These are phyloP conservation scores for Pachypeltis micranthus DNA, from an alignment of 1,140 invertebrate genomes.

Conservation along the genomic window DNA sequence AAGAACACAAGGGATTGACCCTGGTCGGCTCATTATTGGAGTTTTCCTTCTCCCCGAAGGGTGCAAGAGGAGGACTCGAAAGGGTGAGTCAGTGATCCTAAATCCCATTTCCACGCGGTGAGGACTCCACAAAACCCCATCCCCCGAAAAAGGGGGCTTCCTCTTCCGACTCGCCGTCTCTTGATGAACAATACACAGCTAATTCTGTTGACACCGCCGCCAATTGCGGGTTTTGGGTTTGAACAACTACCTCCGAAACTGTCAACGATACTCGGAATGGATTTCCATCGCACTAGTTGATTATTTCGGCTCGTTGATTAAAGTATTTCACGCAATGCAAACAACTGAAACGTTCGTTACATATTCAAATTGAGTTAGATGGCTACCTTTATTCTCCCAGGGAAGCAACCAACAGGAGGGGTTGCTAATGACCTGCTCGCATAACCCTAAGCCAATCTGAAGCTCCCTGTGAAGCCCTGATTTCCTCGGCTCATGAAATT, in stretches of 20 bases:
- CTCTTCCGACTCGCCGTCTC: neutral
- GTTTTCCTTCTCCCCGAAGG: neutral
- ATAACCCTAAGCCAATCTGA: slow-evolving; percentile 4
- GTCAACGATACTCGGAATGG: neutral
- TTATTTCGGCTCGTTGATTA: slow-evolving; percentile 5
- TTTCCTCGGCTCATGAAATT: neutral
- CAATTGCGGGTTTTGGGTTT: too few species aligned
- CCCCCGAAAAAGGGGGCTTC: too few species aligned
- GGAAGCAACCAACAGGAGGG: neutral
- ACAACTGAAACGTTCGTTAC: slow-evolving; percentile 8
- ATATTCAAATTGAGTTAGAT: slow-evolving; percentile 10
- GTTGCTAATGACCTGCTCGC: neutral
- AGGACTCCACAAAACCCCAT: neutral
- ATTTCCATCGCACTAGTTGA: neutral
- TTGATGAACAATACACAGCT: slow-evolving; percentile 8
- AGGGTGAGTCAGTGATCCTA: slow-evolving; percentile 1
- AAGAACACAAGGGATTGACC: too few species aligned
- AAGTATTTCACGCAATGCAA: slow-evolving; percentile 9
- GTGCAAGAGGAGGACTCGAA: neutral
- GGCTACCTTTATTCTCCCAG: neutral
- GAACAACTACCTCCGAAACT: neutral
- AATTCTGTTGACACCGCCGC: neutral
- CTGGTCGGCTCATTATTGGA: neutral
- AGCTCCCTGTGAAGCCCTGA: neutral
- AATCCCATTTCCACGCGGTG: neutral